A percentile compares a stretch with the other conserved stretches of the same genome.
phyloP scores from a whole-genome alignment of 2,113 vertebrate species.

The Dromas ardeola region DNA sequence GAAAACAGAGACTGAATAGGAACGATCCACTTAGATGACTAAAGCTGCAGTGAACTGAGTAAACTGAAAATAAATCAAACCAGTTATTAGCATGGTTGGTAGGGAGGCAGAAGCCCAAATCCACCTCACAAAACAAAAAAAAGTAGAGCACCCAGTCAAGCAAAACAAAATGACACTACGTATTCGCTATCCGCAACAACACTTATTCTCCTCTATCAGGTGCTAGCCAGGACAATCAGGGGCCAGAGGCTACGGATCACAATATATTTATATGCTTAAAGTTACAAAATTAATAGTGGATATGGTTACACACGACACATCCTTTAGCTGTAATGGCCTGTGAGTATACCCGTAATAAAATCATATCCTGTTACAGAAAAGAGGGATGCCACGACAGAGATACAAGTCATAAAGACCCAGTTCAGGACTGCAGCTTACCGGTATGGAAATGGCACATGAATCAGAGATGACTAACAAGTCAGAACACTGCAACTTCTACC shows the following conservation, averaged over 20 bases:
- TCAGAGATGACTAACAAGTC: background rate
- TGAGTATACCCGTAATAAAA: background rate
- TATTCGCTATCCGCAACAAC: background rate
- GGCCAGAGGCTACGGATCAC: background rate
- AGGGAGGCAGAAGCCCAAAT: background rate
- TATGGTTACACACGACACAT: background rate
- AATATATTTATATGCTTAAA: background rate
- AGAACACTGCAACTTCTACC: background rate
- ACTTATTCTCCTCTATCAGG: background rate
- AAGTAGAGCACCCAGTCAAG: background rate
- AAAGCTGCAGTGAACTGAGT: background rate
- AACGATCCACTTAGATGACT: background rate
- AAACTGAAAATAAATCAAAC: background rate
- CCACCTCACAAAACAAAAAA: background rate
- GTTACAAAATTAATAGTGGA: background rate
- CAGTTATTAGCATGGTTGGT: background rate
- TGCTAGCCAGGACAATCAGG: background rate
- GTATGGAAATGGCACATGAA: background rate
- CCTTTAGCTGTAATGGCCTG: fast-evolving
- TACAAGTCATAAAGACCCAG: background rate
- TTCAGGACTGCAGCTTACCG: background rate
- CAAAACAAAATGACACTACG: background rate
- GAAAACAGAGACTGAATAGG: background rate
- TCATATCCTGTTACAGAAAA: background rate
- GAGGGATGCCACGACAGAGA: background rate